Evolutionary conservation across 2,113 vertebrate species (phyloP), one percentile per base, ranked within the genome.

Genomic region (Ciconia stormi): DNA sequence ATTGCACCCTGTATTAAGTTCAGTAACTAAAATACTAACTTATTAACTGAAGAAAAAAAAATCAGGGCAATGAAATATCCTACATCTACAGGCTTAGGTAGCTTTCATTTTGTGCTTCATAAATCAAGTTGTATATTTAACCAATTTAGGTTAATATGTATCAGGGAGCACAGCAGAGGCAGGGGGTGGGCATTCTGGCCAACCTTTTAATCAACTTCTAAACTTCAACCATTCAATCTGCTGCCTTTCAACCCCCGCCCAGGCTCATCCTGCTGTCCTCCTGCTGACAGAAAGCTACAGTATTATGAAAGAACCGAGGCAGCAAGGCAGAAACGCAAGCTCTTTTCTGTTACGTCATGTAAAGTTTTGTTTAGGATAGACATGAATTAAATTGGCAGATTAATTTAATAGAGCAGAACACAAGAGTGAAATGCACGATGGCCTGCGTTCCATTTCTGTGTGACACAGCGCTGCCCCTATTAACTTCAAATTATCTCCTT

Each of bases 71-170:
- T 49, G 34, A 63, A 84, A 76, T 85, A 87, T 36, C 34, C 44
- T 82, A 56, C 36, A 77, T 56, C 70, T 76, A 62, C 78, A 80
- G 53, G 14, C 38, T 70, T 85, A 89, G 58, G 38, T 50, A 44
- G 56, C 6, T 80, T 95, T 73, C 53, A 70, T 53, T 95, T 93
- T 94, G 84, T 97, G 95, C 87, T 85, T 87, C 94, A 90, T 93
- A 91, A 95, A 97, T 96, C 93, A 91, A 94, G 96, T 77, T 93
- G 87, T 83, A 93, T 91, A 91, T 97, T 97, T 94, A 97, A 95
- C 94, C 82, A 89, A 17, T 89, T 89, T 40, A 89, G 81, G 94
- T 97, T 97, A 97, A 97, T 96, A 70, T 90, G 78, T 97, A 65
- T 73, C 58, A 55, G 36, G 55, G 65, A 93, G n/a, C 65, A 65